A percentile compares a stretch with the other conserved stretches of the same genome.
These are phyloP conservation scores for Oreotrochilus melanogaster DNA, from an alignment of 2,113 vertebrate species.

Conservation along the genomic window DNA sequence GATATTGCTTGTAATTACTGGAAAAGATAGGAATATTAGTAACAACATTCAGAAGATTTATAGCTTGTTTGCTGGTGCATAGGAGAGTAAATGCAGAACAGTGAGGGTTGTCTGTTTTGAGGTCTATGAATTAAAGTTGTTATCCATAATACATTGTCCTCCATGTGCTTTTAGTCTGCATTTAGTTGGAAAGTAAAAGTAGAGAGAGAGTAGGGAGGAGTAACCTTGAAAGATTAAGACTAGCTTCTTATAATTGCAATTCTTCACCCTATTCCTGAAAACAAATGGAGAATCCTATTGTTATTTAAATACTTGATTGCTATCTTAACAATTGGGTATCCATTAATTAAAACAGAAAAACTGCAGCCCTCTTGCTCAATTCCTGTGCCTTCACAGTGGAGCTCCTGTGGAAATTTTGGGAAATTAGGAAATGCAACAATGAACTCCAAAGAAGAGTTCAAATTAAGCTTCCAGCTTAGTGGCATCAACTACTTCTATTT, in stretches of 20 bases:
- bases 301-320: slow-evolving; percentile 13
- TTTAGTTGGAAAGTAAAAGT: slow-evolving; percentile 24
- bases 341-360: neutral
- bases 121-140: slow-evolving; percentile 53
- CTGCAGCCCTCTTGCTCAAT: neutral
- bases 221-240: neutral
- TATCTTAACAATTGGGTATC: neutral
- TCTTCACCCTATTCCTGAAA: neutral
- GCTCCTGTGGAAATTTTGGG: neutral
- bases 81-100: slow-evolving; percentile 46
- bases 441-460: neutral
- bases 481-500: neutral
- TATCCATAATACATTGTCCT: slow-evolving; percentile 47
- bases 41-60: slow-evolving; percentile 55
- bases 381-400: neutral
- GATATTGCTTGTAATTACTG: slow-evolving; percentile 65
- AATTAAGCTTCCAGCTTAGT: neutral
- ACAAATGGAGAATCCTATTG: neutral
- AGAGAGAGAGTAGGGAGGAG: neutral
- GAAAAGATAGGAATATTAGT: slow-evolving; percentile 55
- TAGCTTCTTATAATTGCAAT: slow-evolving; percentile 2
- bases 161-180: slow-evolving; percentile 5
- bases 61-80: slow-evolving; percentile 55
- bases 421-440: neutral
- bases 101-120: slow-evolving; percentile 43